phyloP scores from a whole-genome alignment of 1,140 invertebrate species.

The Bombus haemorrhoidalis region DNA sequence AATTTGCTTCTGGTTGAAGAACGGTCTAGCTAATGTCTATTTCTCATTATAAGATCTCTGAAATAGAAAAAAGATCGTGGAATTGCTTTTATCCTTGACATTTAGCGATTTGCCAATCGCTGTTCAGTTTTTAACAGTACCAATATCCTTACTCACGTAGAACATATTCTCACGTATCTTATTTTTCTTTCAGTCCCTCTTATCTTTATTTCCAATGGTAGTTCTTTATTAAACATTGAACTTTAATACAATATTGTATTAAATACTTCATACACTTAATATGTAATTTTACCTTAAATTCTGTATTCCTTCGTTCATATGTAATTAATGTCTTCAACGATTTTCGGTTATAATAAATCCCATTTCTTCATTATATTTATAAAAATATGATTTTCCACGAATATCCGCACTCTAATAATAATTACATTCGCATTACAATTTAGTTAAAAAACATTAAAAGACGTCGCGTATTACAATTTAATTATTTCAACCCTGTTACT shows the following conservation, averaged over 20 bases:
- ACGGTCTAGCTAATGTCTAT: not conserved
- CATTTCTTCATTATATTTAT: too few relatives aligned
- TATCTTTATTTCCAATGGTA: too few relatives aligned
- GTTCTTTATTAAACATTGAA: too few relatives aligned
- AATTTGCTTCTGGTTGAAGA: not conserved
- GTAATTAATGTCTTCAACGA: too few relatives aligned
- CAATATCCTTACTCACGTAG: not conserved
- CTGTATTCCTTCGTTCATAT: too few relatives aligned
- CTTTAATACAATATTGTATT: too few relatives aligned
- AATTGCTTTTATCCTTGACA: conserved; percentile 30
- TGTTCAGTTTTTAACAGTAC: not conserved
- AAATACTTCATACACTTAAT: too few relatives aligned
- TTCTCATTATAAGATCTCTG: not conserved
- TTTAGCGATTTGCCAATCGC: conserved; percentile 1
- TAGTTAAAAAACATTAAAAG: not conserved
- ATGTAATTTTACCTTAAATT: too few relatives aligned
- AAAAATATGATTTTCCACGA: too few relatives aligned
- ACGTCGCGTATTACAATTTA: not conserved
- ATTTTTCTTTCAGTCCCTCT: not conserved
- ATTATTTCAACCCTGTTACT: not conserved
- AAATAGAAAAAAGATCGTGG: conserved; percentile 4
- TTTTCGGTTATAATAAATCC: too few relatives aligned
- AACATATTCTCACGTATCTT: not conserved
- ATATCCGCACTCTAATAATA: too few relatives aligned
- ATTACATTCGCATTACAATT: not conserved